Base-by-base conservation (phyloP, 2,888 invertebrate genomes). In the Amphipoea oculea region DNA sequence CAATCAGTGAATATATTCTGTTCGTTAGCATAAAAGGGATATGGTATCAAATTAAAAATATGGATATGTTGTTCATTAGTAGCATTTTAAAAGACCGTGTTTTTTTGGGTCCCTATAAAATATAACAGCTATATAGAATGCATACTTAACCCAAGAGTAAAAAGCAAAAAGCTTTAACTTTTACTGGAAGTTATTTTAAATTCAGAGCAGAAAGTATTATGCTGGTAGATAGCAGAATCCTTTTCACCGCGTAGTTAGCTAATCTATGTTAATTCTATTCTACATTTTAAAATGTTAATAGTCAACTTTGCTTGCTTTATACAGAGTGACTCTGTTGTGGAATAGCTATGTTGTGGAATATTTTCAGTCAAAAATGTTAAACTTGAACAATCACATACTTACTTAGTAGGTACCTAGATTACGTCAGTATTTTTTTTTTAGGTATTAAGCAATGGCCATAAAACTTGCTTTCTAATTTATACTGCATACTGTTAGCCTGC, bases 201-300 rank as follows among this genome's bases (percentile, higher is more conserved):
- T 76, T 76, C 42, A n/a, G 23, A 42, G 20, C 48, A 62, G 40
- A 29, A 69, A 42, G 36, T 29, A 69, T 65, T 60, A 60, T 51
- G n/a, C 48, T 42, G 45, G 54, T 20, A 69, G 54, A 67, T 51
- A 73, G 77, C n/a, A 63, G 54, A 85, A 72, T 81, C 54, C 48
- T 73, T 70, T 73, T 66, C 23, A 67, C 23, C 69, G 70, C 57
- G 54, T 66, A 54, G 66, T 81, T 63, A 14, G n/a, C n/a, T 73
- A 73, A 77, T 86, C 63, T 86, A 81, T 85, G 81, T 73, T 63
- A 82, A 82, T 77, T 23, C 71, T 82, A 76, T 85, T 72, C 72
- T 36, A 66, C 62, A 42, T 77, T 76, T 82, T 66, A 62, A 62
- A 85, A 67, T 70, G 23, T 57, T 40, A 73, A 79, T 48, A 62